Conservation (phyloP, 2,888 invertebrate species). For the Sesia bembeciformis region DNA sequence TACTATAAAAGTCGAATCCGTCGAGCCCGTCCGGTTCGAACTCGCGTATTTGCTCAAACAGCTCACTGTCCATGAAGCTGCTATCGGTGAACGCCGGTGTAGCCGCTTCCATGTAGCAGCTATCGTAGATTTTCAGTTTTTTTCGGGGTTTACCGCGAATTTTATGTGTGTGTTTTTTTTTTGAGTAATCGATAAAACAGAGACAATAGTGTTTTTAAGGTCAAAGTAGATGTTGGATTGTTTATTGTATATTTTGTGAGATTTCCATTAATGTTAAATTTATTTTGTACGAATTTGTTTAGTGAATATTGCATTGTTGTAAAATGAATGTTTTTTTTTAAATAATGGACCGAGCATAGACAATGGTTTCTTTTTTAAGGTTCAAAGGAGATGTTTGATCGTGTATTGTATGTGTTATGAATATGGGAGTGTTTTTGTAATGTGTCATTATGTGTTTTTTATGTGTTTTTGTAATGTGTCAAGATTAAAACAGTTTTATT, state of each 20-base stretch:
- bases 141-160: slow-evolving; percentile 1
- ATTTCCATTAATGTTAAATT: not conserved
- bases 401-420: too few relatives aligned
- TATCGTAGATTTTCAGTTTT: slow-evolving; percentile 38
- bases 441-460: too few relatives aligned
- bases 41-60: slow-evolving; percentile 58
- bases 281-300: not conserved
- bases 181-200: not conserved
- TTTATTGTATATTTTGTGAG: not conserved
- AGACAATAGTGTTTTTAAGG: not conserved
- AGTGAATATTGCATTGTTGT: not conserved
- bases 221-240: too few relatives aligned
- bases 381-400: too few relatives aligned
- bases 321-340: not conserved
- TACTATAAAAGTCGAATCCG: slow-evolving; percentile 47
- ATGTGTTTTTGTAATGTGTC: too few relatives aligned
- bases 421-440: too few relatives aligned
- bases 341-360: too few relatives aligned
- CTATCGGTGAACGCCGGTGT: slow-evolving; percentile 50
- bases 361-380: too few relatives aligned
- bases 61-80: slow-evolving; percentile 56
- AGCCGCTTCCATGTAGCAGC: slow-evolving; percentile 20
- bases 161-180: not conserved
- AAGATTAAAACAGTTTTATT: too few relatives aligned
- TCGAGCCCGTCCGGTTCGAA: slow-evolving; percentile 57